These are phyloP conservation scores for Chaenogobius annularis DNA, from an alignment of 2,113 vertebrate species.

Conservation along the genomic window DNA sequence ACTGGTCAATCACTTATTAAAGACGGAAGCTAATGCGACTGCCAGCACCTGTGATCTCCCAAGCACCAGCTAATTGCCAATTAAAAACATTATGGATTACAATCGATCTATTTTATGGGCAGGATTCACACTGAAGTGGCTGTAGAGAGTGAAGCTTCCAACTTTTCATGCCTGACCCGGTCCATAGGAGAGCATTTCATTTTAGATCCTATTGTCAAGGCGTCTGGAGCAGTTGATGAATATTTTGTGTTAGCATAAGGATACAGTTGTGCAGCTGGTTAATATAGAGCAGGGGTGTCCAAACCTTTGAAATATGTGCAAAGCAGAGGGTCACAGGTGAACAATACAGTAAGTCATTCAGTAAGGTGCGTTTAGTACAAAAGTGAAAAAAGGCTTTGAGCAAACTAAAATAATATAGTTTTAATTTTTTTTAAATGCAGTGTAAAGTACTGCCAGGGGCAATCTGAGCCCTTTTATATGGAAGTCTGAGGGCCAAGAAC, in stretches of 20 bases:
- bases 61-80: conserved; percentile 73
- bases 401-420: no score
- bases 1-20: conserved; percentile 71
- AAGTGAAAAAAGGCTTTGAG: no score
- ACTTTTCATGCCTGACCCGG: conserved; percentile 25
- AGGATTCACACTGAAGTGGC: conserved; percentile 35
- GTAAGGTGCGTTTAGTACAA: no score
- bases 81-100: conserved; percentile 75
- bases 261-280: no score
- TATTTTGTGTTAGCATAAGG: neutral
- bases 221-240: neutral
- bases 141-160: conserved; percentile 25
- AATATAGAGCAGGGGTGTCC: no score
- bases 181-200: neutral
- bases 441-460: no score
- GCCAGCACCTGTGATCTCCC: conserved; percentile 72
- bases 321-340: no score
- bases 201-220: neutral
- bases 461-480: no score
- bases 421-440: no score
- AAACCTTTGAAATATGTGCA: no score
- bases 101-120: conserved; percentile 70
- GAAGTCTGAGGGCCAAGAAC: no score
- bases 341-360: no score
- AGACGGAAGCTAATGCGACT: conserved; percentile 63